These are phyloP conservation scores for Callionymus lyra DNA, from an alignment of 2,113 vertebrate species.

Conservation along the genomic window DNA sequence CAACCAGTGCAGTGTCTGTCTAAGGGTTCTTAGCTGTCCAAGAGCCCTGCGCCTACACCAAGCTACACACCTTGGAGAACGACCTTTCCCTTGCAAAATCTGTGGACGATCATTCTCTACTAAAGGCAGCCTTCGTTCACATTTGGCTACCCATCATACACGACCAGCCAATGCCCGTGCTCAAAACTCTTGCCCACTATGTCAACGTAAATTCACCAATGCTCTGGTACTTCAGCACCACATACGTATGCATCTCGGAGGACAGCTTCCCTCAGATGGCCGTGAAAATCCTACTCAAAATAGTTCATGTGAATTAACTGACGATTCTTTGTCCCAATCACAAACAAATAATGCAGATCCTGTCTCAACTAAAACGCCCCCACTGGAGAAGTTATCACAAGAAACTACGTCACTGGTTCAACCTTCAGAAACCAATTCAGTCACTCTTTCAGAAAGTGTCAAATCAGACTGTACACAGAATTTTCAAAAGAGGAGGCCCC, in stretches of 20 bases:
- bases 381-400: slow-evolving; percentile 20
- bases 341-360: slow-evolving; percentile 32
- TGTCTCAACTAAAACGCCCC: slow-evolving; percentile 27
- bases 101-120: slow-evolving; percentile 87
- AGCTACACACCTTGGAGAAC: slow-evolving; percentile 82
- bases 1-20: slow-evolving; percentile 84
- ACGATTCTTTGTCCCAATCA: slow-evolving; percentile 27
- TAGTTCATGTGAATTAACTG: slow-evolving; percentile 29
- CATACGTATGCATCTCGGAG: slow-evolving; percentile 85
- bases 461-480: slow-evolving; percentile 24
- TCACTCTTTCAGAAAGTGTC: slow-evolving; percentile 18
- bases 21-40: slow-evolving; percentile 81
- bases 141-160: slow-evolving; percentile 80
- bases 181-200: slow-evolving; percentile 83
- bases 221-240: slow-evolving; percentile 87
- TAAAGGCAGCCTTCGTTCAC: slow-evolving; percentile 80
- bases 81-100: slow-evolving; percentile 85
- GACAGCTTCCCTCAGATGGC: slow-evolving; percentile 76
- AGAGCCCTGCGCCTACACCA: slow-evolving; percentile 84
- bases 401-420: slow-evolving; percentile 26
- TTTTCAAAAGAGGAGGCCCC: slow-evolving; percentile 31
- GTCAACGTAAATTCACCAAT: slow-evolving; percentile 86
- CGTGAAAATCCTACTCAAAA: slow-evolving; percentile 46
- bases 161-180: slow-evolving; percentile 73
- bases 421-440: slow-evolving; percentile 10